Conservation (phyloP, 2,797 vertebrate genomes). For the Champsocephalus gunnari region DNA sequence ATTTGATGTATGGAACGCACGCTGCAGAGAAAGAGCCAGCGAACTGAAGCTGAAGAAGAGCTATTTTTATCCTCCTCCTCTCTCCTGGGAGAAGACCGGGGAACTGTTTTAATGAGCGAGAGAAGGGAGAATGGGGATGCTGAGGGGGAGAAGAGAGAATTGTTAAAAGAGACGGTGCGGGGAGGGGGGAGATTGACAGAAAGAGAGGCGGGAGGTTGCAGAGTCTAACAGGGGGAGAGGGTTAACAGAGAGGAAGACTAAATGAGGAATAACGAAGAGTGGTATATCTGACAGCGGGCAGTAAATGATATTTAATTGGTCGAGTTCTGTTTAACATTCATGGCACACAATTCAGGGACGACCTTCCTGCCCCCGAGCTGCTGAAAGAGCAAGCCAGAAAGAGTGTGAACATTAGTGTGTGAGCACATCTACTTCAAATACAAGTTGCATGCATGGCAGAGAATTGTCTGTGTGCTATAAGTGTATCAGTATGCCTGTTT, state of each 20-base stretch:
- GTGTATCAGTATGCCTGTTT: neutral
- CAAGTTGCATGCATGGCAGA: constrained; percentile 12
- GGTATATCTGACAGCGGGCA: constrained; percentile 30
- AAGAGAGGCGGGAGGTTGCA: constrained; percentile 25
- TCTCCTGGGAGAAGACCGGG: constrained; percentile 69
- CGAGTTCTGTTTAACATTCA: constrained; percentile 59
- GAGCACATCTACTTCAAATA: constrained; percentile 2
- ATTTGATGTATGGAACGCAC: constrained; percentile 72
- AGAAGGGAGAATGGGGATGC: constrained; percentile 47
- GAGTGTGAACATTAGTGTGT: neutral
- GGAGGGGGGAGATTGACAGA: constrained; percentile 29
- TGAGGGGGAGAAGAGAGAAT: constrained; percentile 51
- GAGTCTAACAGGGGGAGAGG: constrained; percentile 6
- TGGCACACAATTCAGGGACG: constrained; percentile 18
- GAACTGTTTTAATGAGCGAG: constrained; percentile 79
- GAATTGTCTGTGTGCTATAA: neutral
- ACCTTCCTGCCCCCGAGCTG: constrained; percentile 35
- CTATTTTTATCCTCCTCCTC: constrained; percentile 79
- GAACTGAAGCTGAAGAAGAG: constrained; percentile 60
- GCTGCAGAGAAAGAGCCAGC: constrained; percentile 38
- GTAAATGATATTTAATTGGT: constrained; percentile 65
- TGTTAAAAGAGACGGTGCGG: constrained; percentile 53
- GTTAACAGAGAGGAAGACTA: neutral
- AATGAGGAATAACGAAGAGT: constrained; percentile 10
- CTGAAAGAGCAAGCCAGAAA: constrained; percentile 40